Evolutionary conservation across 2,113 vertebrate genomes (phyloP).

Genomic region (Triplophysa tibetana): DNA sequence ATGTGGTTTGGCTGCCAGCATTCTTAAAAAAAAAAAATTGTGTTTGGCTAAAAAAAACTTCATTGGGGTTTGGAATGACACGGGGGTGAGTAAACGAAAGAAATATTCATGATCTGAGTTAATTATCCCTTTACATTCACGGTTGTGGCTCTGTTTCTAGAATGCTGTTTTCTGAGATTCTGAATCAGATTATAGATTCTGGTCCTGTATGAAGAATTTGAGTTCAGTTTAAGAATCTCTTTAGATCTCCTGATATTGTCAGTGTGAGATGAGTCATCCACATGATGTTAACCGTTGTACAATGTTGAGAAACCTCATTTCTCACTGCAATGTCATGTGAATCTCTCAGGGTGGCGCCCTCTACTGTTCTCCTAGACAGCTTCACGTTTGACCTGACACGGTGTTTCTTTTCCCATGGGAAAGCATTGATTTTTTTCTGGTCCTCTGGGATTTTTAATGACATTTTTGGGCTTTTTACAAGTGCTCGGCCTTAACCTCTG

Average conservation of each 20-base stretch:
- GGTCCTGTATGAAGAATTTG: too few species aligned
- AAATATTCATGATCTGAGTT: too few species aligned
- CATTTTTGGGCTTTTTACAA: conserved; percentile 5
- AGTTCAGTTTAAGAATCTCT: too few species aligned
- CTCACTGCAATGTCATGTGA: not conserved
- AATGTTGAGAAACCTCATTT: not conserved
- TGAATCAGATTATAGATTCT: too few species aligned
- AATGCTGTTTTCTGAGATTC: too few species aligned
- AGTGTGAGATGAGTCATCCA: too few species aligned
- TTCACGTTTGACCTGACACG: not conserved
- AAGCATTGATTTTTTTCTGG: not conserved
- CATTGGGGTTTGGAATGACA: too few species aligned
- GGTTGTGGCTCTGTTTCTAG: not conserved
- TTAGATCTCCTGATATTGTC: too few species aligned
- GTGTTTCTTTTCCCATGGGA: conserved; percentile 25
- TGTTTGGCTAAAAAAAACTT: too few species aligned
- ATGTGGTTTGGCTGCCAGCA: too few species aligned
- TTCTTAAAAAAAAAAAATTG: too few species aligned
- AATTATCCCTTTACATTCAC: not conserved
- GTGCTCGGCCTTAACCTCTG: conserved; percentile 7
- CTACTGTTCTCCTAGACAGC: not conserved
- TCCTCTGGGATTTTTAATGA: not conserved
- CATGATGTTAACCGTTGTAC: not conserved
- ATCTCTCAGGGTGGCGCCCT: not conserved
- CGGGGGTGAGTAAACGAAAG: too few species aligned